phyloP scores from a whole-genome alignment of 2,888 invertebrate genomes.

The Hypena proboscidalis region DNA sequence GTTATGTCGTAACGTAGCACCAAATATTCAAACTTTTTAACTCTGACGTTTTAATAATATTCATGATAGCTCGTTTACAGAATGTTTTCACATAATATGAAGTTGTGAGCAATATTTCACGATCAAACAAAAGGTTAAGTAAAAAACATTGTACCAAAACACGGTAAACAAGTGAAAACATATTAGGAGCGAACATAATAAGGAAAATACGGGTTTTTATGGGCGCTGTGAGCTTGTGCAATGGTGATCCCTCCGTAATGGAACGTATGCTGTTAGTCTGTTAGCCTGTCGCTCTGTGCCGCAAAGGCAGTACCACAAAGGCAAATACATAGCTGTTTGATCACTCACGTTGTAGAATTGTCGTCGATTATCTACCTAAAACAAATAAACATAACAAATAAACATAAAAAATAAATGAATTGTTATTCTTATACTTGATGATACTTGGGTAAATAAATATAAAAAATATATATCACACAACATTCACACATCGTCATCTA shows the following conservation, averaged over 20 bases:
- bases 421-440: too few species aligned
- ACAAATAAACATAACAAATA: too few species aligned
- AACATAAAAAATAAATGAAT: too few species aligned
- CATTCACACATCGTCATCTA: too few species aligned
- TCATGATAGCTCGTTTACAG: slow-evolving; percentile 7
- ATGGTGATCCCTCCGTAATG: slow-evolving; percentile 70
- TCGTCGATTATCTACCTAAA: too few species aligned
- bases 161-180: slow-evolving; percentile 61
- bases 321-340: slow-evolving; percentile 19
- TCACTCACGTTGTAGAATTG: background rate
- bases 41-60: too few species aligned
- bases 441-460: too few species aligned
- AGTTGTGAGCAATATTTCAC: slow-evolving; percentile 30
- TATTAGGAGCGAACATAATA: slow-evolving; percentile 61
- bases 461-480: too few species aligned
- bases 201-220: slow-evolving; percentile 68
- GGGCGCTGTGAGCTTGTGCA: slow-evolving; percentile 51
- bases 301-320: slow-evolving; percentile 16
- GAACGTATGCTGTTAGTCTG: slow-evolving; percentile 56
- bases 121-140: slow-evolving; percentile 46
- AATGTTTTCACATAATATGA: slow-evolving; percentile 8
- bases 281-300: too few species aligned
- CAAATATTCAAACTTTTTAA: too few species aligned
- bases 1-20: too few species aligned
- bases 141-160: slow-evolving; percentile 59